Evolutionary conservation across 92 coral and sea anemone species (phyloP), one percentile per base, ranked within the genome.

Genomic region (Nematostella vectensis): DNA sequence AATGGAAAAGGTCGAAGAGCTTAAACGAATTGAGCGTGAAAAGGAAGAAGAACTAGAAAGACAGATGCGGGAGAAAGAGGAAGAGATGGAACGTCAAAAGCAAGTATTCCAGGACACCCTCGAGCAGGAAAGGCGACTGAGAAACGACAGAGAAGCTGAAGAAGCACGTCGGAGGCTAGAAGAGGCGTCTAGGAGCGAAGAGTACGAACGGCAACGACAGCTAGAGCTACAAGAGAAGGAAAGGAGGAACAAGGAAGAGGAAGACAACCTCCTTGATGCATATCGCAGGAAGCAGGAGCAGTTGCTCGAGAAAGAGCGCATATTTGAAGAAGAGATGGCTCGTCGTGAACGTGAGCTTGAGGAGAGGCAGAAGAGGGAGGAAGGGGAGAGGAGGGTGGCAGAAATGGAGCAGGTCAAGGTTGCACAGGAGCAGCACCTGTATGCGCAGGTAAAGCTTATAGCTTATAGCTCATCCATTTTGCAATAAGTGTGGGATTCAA

Each of bases 251-350:
- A 85, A 86, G 49, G 88, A 81, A 56, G 97, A 89, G 40, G 97
- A 88, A 9, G 93, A 93, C 25, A 63, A 80, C 39, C 63, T 93
- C 55, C 58, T 93, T 43, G 93, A 93, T 53, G 99, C 95, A 11
- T 93, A 93, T 61, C 89, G 89, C 25, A 73, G 48, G 25, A 88
- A 83, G 16, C 99, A 93, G 51, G 99, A 93, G 31, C 82, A 77
- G 47, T 47, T 93, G 63, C 55, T 93, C 4, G 99, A 93, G 50
- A 87, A 93, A 60, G 99, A 93, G 44, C 63, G 88, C 0, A 51
- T 67, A 39, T 78, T 93, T 69, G 99, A 86, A 55, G 99, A 93
- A 49, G 88, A 81, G 23, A 65, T 87, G 88, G 82, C 80, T 6
- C 71, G 79, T 22, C 73, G 87, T 10, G 99, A 93, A 44, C 69